A percentile compares a stretch with the other conserved stretches of the same genome.
These are phyloP conservation scores for Ceuthmochares aereus DNA, from an alignment of 2,113 vertebrate species.

Conservation along the genomic window DNA sequence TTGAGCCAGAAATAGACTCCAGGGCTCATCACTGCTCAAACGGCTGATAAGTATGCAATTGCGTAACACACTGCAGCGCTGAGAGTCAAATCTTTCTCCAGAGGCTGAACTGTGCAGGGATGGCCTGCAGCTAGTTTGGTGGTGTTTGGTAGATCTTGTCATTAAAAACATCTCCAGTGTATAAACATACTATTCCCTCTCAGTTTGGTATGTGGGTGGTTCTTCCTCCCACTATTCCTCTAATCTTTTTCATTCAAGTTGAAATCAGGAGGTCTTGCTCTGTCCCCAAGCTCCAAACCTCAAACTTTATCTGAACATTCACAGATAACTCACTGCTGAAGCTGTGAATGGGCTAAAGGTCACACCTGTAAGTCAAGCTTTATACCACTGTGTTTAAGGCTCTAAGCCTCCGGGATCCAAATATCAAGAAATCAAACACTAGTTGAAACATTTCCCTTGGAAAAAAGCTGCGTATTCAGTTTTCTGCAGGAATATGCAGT, in stretches of 20 bases:
- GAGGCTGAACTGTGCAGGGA: neutral
- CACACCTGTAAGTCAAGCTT: neutral
- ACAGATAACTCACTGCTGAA: neutral
- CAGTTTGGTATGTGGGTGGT: neutral
- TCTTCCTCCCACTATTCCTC: neutral
- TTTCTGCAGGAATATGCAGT: neutral
- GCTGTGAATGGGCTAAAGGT: neutral
- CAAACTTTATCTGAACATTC: neutral
- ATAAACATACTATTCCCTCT: accelerated
- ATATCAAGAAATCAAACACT: neutral
- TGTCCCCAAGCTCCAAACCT: neutral
- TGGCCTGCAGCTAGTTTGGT: neutral
- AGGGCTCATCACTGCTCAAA: neutral
- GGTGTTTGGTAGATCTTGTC: neutral
- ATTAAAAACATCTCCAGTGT: neutral
- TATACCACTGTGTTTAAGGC: neutral
- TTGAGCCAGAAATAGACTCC: neutral
- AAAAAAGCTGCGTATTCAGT: neutral
- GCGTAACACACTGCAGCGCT: neutral
- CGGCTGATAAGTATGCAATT: neutral
- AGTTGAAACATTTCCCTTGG: neutral
- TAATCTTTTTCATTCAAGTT: neutral
- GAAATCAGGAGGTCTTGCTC: neutral
- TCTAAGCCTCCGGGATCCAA: neutral
- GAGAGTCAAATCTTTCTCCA: neutral